Conservation (phyloP, 2,888 invertebrate genomes). For the Venustoraphidia nigricollis region DNA sequence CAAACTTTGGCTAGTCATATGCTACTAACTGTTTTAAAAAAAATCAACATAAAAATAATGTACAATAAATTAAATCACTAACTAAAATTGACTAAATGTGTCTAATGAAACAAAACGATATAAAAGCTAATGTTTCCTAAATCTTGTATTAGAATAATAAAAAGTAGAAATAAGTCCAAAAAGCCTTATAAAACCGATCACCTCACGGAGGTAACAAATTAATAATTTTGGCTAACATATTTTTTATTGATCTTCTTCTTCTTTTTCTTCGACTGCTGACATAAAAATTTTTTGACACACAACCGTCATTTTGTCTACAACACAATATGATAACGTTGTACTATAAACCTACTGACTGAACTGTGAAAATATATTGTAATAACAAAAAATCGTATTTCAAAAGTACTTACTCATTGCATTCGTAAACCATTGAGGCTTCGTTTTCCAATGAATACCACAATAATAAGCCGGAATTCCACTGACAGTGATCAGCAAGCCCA, state of each 20-base stretch:
- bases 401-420: constrained; percentile 40
- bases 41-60: too few species aligned
- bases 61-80: too few species aligned
- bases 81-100: background rate
- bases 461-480: constrained; percentile 73
- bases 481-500: constrained; percentile 64
- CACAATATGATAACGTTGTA: constrained; percentile 8
- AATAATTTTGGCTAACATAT: background rate
- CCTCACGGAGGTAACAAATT: background rate
- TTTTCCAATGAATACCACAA: constrained; percentile 49
- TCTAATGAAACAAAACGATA: background rate
- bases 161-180: constrained; percentile 1
- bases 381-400: background rate
- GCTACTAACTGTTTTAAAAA: too few species aligned
- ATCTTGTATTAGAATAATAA: background rate
- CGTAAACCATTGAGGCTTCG: constrained; percentile 45
- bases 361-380: background rate
- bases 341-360: background rate
- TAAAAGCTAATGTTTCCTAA: background rate
- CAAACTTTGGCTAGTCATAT: too few species aligned
- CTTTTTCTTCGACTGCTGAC: constrained; percentile 59
- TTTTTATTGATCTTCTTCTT: constrained; percentile 10
- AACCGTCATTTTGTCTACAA: constrained; percentile 43
- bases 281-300: constrained; percentile 56
- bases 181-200: background rate